Evolutionary conservation across 2,797 vertebrate species (phyloP).

Genomic region (Carcharodon carcharias): DNA sequence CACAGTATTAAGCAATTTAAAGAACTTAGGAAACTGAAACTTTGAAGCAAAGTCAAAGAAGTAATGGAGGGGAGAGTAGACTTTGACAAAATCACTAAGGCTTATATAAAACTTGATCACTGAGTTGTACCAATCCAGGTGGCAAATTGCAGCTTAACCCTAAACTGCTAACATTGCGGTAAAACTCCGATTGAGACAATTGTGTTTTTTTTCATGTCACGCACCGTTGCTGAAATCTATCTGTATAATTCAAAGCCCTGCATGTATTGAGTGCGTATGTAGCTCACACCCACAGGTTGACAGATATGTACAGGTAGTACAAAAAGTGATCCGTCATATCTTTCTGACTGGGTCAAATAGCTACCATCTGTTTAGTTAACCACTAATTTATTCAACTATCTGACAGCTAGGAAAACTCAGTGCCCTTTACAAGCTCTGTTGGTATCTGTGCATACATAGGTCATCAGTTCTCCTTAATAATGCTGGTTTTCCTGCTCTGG

Average conservation of each 20-base stretch:
- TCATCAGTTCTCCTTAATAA: not conserved
- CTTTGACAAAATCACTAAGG: not conserved
- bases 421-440: not conserved
- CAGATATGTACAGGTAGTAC: not conserved
- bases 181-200: not conserved
- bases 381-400: conserved; percentile 12
- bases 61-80: not conserved
- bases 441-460: not conserved
- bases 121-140: not conserved
- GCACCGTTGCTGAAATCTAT: not conserved
- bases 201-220: not conserved
- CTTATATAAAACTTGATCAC: not conserved
- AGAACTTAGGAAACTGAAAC: not conserved
- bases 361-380: conserved; percentile 23
- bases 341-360: conserved; percentile 1
- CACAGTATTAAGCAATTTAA: not conserved
- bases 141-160: not conserved
- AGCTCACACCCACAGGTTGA: not conserved
- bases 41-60: not conserved
- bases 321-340: not conserved
- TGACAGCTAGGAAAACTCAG: not conserved
- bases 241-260: not conserved
- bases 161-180: not conserved
- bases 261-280: not conserved
- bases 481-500: not conserved